phyloP scores from a whole-genome alignment of 2,888 invertebrate species.

The Polietes domitor region DNA sequence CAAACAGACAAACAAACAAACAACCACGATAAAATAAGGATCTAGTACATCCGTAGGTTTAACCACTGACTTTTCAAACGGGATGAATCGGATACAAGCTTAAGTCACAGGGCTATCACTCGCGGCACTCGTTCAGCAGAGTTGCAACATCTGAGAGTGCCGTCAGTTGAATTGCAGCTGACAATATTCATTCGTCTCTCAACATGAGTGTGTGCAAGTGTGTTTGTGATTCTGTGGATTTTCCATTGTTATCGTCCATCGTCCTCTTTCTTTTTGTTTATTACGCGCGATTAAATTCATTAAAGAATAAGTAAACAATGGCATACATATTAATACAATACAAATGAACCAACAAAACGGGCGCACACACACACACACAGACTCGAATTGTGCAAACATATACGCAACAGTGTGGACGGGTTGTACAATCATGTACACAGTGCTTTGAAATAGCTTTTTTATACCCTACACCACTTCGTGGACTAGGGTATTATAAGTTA shows the following conservation, averaged over 20 bases:
- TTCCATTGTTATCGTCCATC: neutral
- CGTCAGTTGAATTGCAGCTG: neutral
- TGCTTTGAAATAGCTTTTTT: too few relatives aligned
- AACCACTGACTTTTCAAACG: conserved; percentile 42
- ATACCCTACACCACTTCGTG: too few relatives aligned
- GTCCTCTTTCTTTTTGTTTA: conserved; percentile 70
- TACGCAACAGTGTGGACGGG: neutral
- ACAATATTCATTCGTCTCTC: neutral
- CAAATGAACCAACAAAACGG: conserved; percentile 59
- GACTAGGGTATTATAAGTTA: too few relatives aligned
- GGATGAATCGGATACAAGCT: conserved; percentile 1
- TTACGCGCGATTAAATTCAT: conserved; percentile 78
- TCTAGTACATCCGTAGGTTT: conserved; percentile 3
- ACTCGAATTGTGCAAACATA: neutral
- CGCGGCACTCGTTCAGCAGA: conserved; percentile 14
- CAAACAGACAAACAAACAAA: conserved; percentile 44
- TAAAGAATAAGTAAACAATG: conserved; percentile 72
- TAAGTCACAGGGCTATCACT: conserved; percentile 2
- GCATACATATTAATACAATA: conserved; percentile 67
- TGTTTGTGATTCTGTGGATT: too few relatives aligned
- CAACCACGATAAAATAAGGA: conserved; percentile 46
- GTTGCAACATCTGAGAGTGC: neutral
- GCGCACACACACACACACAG: conserved; percentile 17
- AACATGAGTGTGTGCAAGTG: neutral
- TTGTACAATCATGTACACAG: too few relatives aligned